Base-by-base conservation (phyloP, 2,113 vertebrate species). In the Campylomormyrus tamandua region DNA sequence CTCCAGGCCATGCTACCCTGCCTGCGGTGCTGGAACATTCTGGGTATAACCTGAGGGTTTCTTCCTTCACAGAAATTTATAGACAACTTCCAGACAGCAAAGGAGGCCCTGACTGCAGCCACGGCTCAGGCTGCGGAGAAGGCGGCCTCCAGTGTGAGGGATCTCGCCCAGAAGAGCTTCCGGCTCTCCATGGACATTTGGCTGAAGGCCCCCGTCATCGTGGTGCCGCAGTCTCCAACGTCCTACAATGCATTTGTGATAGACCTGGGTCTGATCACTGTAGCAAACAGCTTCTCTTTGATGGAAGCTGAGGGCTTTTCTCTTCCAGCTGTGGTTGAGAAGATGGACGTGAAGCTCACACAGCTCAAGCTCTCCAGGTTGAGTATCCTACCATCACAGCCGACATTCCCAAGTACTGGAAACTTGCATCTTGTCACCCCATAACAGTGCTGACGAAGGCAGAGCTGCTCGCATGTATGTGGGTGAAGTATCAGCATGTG, bases 341-440 rank as follows among this genome's bases (percentile, higher is more conserved):
- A 94, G 90, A 97, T 99, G 97, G 95, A 97, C 0, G 93, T 99
- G 11, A 96, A 96, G 87, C 95, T 99, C 89, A 98, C 97, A 0
- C 93, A 98, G 58, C 97, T 99, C 21, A 98, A 99, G 53, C 93
- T 99, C 0, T 97, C 96, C 8, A 97, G 98, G 98, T 99, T 96
- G 83, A 24, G 45, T 58, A 86, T 15, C 31, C 86, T 24, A 9
- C 3, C 46, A 52, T 50, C 45, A 80, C 49, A 53, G 31, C 11
- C 3, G 13, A 42, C 39, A 2, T 88, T 45, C 31, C 48, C 27
- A 87, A 21, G 39, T 62, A 31, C 31, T 53, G 11, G 45, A 19
- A 87, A 52, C 15, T 2, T 11, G 0, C 85, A 3, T 58, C 27
- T 39, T 24, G 24, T 87, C 31, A 8, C 50, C 17, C 49, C 50